Conservation (phyloP, 2,797 vertebrate species). For the Coranthus polyacanthus region DNA sequence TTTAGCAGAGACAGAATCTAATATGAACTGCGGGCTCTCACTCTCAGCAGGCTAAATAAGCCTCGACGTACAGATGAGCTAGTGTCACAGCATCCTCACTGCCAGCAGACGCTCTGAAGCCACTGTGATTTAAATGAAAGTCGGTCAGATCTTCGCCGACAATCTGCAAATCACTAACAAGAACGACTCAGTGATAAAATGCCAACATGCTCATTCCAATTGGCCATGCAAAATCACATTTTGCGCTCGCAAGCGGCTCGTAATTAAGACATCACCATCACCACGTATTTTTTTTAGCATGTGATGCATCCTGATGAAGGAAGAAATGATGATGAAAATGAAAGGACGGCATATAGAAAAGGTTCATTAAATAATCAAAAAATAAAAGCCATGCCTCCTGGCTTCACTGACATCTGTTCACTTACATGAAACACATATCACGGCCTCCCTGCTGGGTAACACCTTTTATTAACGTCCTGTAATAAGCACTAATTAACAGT, state of each 20-base stretch:
- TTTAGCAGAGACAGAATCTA: slow-evolving; percentile 81
- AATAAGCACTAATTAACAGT: too few relatives aligned
- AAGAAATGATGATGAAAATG: too few relatives aligned
- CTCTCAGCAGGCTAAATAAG: slow-evolving; percentile 82
- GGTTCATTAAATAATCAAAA: too few relatives aligned
- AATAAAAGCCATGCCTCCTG: too few relatives aligned
- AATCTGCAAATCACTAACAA: slow-evolving; percentile 32
- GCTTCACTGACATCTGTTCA: too few relatives aligned
- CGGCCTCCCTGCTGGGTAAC: too few relatives aligned
- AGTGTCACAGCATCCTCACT: slow-evolving; percentile 65
- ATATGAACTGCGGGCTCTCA: slow-evolving; percentile 77
- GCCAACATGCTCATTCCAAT: slow-evolving; percentile 25
- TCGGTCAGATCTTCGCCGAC: slow-evolving; percentile 42
- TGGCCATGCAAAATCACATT: slow-evolving; percentile 16
- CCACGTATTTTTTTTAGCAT: neutral
- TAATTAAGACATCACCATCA: slow-evolving; percentile 5
- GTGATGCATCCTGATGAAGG: neutral
- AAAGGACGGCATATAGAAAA: too few relatives aligned
- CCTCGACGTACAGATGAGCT: slow-evolving; percentile 75
- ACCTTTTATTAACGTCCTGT: too few relatives aligned
- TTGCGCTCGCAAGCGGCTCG: neutral
- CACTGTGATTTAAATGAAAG: slow-evolving; percentile 61
- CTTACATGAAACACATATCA: too few relatives aligned
- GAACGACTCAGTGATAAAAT: slow-evolving; percentile 36
- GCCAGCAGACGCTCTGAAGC: slow-evolving; percentile 46